Conservation (phyloP, 2,797 vertebrate species). For the Sebastes matsubarae region DNA sequence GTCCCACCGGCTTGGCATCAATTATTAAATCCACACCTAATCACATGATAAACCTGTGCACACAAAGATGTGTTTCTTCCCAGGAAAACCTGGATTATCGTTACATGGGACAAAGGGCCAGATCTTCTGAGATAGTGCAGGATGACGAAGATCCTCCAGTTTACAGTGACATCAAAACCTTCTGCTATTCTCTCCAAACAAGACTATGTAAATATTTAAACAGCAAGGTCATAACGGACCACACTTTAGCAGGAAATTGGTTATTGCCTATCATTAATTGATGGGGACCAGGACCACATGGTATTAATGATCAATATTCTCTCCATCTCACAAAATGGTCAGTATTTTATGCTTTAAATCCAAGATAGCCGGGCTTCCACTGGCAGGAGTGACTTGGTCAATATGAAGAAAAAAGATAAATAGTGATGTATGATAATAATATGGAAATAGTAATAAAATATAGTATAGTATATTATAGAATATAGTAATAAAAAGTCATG, state of each 20-base stretch:
- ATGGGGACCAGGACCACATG: background rate
- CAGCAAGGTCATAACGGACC: background rate
- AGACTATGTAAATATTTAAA: constrained; percentile 11
- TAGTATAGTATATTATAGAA: background rate
- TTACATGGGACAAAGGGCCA: constrained; percentile 37
- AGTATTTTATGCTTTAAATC: background rate
- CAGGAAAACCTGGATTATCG: constrained; percentile 43
- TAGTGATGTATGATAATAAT: background rate
- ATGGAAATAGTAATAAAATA: background rate
- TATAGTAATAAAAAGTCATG: background rate
- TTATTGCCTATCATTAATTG: background rate
- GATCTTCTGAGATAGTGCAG: constrained; percentile 15
- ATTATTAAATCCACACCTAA: constrained; percentile 80
- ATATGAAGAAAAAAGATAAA: background rate
- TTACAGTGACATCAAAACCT: constrained; percentile 41
- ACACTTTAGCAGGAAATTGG: background rate
- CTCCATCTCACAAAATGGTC: background rate
- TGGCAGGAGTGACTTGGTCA: background rate
- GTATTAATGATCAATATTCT: background rate
- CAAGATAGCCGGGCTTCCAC: background rate
- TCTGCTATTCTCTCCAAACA: constrained; percentile 37
- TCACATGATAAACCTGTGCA: constrained; percentile 60
- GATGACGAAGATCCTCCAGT: constrained; percentile 9
- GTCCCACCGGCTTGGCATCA: constrained; percentile 67
- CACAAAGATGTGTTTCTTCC: constrained; percentile 43